Conservation (phyloP, 37 sponge, comb jelly and placozoan genomes). For the Geodia barretti region DNA sequence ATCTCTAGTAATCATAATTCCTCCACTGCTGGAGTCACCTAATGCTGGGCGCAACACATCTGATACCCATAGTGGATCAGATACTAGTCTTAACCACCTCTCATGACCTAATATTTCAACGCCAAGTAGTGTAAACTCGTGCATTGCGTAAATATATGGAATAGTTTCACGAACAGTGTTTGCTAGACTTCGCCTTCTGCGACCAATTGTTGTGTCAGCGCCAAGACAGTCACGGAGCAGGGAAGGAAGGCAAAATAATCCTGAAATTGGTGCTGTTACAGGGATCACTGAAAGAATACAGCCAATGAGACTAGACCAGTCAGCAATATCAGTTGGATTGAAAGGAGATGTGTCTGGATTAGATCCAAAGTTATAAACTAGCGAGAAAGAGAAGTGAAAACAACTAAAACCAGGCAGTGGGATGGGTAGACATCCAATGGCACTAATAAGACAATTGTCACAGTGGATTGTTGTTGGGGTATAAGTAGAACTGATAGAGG, state of each 20-base stretch:
- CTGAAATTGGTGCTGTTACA: too few species aligned
- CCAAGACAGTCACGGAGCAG: not conserved
- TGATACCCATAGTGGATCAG: constrained; percentile 17
- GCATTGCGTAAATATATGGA: not conserved
- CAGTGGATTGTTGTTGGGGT: not conserved
- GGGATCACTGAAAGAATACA: too few species aligned
- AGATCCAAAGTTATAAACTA: too few species aligned
- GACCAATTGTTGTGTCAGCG: not conserved
- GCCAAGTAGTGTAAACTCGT: not conserved
- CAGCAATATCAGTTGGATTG: too few species aligned
- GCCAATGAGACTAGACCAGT: too few species aligned
- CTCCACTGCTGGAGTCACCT: constrained; percentile 26
- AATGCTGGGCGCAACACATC: constrained; percentile 10
- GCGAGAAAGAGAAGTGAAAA: too few species aligned
- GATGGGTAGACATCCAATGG: not conserved
- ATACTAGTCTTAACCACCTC: not conserved
- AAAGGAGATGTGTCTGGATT: too few species aligned
- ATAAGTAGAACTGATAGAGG: too few species aligned
- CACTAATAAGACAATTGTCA: not conserved
- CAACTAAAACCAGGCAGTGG: too few species aligned
- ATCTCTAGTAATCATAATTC: constrained; percentile 14
- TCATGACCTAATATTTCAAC: not conserved
- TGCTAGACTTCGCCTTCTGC: not conserved
- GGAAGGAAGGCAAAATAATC: not conserved
- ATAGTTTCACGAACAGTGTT: not conserved